Percentiles rank a stretch among this genome's conserved stretches.
Conservation (phyloP, 2,888 invertebrate genomes). For the Napeogenes sylphis region DNA sequence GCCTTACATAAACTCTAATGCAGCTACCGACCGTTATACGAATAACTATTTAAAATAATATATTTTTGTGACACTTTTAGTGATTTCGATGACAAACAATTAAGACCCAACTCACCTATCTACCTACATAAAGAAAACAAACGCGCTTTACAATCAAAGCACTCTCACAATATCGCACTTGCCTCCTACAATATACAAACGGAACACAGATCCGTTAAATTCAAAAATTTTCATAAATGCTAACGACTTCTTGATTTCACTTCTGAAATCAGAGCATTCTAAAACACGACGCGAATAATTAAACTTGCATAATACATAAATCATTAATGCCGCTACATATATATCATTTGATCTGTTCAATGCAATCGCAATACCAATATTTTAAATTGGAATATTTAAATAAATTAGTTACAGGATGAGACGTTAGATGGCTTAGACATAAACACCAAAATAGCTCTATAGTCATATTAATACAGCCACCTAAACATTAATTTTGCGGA, state of each 20-base stretch:
- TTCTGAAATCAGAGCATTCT: too few relatives aligned
- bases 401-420: too few relatives aligned
- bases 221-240: slow-evolving; percentile 1
- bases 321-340: too few relatives aligned
- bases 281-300: too few relatives aligned
- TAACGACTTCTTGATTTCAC: neutral
- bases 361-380: too few relatives aligned
- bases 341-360: too few relatives aligned
- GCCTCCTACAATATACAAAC: neutral
- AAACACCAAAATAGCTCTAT: too few relatives aligned
- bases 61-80: slow-evolving; percentile 61
- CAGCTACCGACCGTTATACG: slow-evolving; percentile 16
- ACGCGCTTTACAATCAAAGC: slow-evolving; percentile 25
- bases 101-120: slow-evolving; percentile 22
- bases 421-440: too few relatives aligned
- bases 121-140: slow-evolving; percentile 32
- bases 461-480: too few relatives aligned
- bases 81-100: slow-evolving; percentile 44
- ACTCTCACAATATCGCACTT: slow-evolving; percentile 9
- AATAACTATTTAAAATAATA: slow-evolving; percentile 25
- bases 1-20: slow-evolving; percentile 13
- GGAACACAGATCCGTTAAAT: slow-evolving; percentile 2
- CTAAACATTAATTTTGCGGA: too few relatives aligned
- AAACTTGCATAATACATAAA: too few relatives aligned
- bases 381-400: too few relatives aligned